Evolutionary conservation across 2,113 vertebrate genomes (phyloP), one percentile per base, ranked within the genome.

Genomic region (Numida meleagris): DNA sequence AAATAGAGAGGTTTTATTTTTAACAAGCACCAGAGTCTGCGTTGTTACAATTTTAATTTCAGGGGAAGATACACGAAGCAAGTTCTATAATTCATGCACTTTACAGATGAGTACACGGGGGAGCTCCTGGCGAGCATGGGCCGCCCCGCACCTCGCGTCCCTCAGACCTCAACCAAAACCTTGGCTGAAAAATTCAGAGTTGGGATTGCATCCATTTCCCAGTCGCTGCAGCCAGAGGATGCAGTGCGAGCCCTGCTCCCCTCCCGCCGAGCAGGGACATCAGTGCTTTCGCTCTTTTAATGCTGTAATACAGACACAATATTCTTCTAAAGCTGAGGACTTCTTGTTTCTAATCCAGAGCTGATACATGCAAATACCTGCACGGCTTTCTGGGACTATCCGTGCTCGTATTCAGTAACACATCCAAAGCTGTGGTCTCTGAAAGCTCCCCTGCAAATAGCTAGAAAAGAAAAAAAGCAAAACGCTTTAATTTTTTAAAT

Each of bases 271-370:
- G 17, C 6, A 4, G n/a, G n/a, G n/a, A n/a, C 40, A 61, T 6
- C 61, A 6, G 50, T 1, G 4, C 84, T 66, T 29, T 1, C 3
- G 66, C 70, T 10, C 53, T 21, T 21, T 10, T 2, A 0, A 1
- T 25, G 51, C 12, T 38, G 67, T 16, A 0, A 6, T 0, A 5
- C 0, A 16, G 81, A 48, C 78, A 24, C n/a, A 3, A 1, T 0
- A 8, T 48, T 75, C 65, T 51, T 25, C 75, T 31, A 7, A 20
- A 2, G 19, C 24, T 33, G 6, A 24, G 82, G 51, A 40, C 17
- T 53, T 76, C 31, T 11, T 24, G 5, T 6, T 17, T 55, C 17
- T 17, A 2, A 4, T 46, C 15, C 3, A 4, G 36, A 33, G 18
- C 51, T 33, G 9, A 14, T 8, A 6, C 14, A 14, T 6, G 2